Evolutionary conservation across 2,797 vertebrate species (phyloP).

Genomic region (Xenopus petersii): DNA sequence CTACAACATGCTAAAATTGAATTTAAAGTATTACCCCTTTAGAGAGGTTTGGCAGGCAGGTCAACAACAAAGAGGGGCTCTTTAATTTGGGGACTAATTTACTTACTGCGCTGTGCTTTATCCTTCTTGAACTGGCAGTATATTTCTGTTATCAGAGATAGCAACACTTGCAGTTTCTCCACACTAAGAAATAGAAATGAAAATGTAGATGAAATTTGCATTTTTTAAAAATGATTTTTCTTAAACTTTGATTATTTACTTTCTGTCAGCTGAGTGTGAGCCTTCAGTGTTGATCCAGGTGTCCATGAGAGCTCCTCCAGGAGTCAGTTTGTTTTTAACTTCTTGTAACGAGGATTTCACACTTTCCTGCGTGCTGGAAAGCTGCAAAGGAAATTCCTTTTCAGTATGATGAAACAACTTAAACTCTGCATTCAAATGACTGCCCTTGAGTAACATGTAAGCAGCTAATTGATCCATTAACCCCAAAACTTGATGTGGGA

Average conservation of each 20-base stretch:
- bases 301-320: constrained; percentile 77
- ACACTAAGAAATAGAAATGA: constrained; percentile 68
- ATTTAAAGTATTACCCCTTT: too few species aligned
- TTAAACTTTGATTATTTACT: constrained; percentile 66
- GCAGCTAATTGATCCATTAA: too few species aligned
- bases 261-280: constrained; percentile 85
- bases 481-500: too few species aligned
- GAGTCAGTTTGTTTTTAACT: constrained; percentile 78
- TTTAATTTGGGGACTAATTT: not conserved
- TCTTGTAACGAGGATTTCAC: constrained; percentile 85
- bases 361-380: constrained; percentile 80
- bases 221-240: too few species aligned
- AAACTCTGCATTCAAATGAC: too few species aligned
- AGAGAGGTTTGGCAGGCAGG: too few species aligned
- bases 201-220: not conserved
- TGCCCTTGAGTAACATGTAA: too few species aligned
- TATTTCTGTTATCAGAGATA: constrained; percentile 88
- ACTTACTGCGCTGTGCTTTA: constrained; percentile 93
- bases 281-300: constrained; percentile 86
- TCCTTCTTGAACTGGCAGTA: constrained; percentile 98
- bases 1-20: too few species aligned
- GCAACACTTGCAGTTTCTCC: constrained; percentile 87
- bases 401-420: not conserved
- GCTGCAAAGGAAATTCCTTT: constrained; percentile 61
- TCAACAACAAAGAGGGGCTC: too few species aligned